Percentiles rank a stretch among this genome's conserved stretches.
Evolutionary conservation across 2,113 vertebrate species (phyloP).

Genomic region (Laterallus jamaicensis): DNA sequence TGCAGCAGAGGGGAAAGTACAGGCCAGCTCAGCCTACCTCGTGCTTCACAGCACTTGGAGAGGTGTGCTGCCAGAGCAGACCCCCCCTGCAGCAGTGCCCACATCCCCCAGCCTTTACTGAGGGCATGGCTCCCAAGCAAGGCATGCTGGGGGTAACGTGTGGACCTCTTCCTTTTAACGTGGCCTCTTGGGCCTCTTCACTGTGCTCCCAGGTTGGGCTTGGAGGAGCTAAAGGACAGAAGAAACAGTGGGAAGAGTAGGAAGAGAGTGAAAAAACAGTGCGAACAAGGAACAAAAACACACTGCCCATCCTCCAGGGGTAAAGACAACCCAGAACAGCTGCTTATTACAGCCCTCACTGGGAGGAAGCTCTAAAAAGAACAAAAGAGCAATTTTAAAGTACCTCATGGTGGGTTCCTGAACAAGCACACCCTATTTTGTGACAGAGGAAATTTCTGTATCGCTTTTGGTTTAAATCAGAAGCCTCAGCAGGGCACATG

Average conservation of each 20-base stretch:
- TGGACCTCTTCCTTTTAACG: background rate
- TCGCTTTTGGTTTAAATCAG: background rate
- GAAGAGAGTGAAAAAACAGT: background rate
- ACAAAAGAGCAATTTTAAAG: background rate
- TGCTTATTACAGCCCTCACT: background rate
- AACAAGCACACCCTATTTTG: background rate
- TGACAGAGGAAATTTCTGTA: background rate
- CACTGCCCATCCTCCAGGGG: background rate
- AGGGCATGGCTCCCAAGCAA: background rate
- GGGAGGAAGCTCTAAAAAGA: background rate
- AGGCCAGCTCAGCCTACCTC: background rate
- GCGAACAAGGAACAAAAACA: background rate
- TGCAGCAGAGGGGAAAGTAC: background rate
- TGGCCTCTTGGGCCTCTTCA: background rate
- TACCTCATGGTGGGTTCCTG: background rate
- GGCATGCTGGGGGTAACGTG: fast-evolving
- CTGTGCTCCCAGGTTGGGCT: background rate
- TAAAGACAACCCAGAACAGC: background rate
- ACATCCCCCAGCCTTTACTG: background rate
- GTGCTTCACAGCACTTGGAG: background rate
- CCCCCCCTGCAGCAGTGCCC: background rate
- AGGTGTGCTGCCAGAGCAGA: fast-evolving
- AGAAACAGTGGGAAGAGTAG: background rate
- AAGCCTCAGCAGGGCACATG: fast-evolving
- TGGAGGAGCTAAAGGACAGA: background rate